Conservation (phyloP, 2,113 vertebrate species). For the Aphelocoma coerulescens region DNA sequence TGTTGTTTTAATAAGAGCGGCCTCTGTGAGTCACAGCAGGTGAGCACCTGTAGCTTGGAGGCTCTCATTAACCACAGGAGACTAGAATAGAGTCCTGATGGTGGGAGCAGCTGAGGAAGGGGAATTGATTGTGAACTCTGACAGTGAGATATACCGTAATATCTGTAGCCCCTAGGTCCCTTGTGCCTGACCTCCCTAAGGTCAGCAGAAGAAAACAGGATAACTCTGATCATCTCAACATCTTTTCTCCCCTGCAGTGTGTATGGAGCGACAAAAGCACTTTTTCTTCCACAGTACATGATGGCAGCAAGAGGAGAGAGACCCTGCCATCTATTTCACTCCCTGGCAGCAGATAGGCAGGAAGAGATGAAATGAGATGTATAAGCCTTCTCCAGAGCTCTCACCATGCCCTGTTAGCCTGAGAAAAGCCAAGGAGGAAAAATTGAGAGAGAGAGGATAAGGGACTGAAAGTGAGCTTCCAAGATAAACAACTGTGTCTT, state of each 20-base stretch:
- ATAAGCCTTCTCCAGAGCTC: background rate
- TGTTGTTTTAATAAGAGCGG: background rate
- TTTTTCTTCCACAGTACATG: background rate
- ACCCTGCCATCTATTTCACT: background rate
- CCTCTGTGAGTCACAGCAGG: background rate
- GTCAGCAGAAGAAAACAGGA: background rate
- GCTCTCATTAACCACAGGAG: rapidly evolving
- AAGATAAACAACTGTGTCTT: background rate
- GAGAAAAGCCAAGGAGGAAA: background rate
- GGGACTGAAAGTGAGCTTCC: background rate
- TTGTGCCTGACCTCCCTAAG: background rate
- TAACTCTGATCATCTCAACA: background rate
- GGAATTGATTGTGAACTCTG: background rate
- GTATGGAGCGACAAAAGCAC: background rate
- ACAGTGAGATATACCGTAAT: background rate
- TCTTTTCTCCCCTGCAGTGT: background rate
- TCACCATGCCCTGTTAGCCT: background rate
- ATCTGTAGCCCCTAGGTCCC: background rate
- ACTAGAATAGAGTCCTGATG: background rate
- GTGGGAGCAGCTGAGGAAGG: background rate
- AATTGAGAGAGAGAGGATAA: background rate
- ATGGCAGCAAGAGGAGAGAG: background rate
- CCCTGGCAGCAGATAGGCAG: background rate
- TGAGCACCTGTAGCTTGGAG: background rate
- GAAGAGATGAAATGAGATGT: background rate